These are phyloP conservation scores for Urocitellus parryii DNA, from an alignment of 2,113 vertebrate species.

Conservation along the genomic window DNA sequence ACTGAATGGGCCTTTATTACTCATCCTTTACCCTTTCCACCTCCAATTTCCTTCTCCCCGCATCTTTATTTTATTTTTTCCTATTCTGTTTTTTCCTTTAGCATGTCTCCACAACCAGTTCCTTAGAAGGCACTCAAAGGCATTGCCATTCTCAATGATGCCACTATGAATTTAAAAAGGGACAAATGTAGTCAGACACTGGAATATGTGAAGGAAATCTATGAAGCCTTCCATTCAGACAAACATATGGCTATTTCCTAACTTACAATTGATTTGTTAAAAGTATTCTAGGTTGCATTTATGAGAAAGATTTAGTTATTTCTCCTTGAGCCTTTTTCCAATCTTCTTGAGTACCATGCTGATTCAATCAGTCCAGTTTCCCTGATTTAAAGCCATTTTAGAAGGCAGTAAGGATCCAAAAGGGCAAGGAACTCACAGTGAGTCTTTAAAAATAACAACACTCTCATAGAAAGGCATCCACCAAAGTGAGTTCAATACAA, in stretches of 20 bases:
- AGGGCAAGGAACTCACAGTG: slow-evolving; percentile 74
- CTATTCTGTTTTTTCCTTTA: slow-evolving; percentile 17
- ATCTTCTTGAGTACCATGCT: slow-evolving; percentile 53
- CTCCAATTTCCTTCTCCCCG: neutral
- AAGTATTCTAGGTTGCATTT: neutral
- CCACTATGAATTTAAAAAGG: neutral
- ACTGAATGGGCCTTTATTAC: neutral
- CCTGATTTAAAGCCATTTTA: slow-evolving; percentile 68
- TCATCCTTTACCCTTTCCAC: neutral
- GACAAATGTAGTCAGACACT: neutral
- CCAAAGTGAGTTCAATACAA: slow-evolving; percentile 88
- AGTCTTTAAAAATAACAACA: slow-evolving; percentile 85
- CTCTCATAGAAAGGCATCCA: slow-evolving; percentile 84
- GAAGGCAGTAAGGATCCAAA: slow-evolving; percentile 72
- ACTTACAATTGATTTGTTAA: neutral
- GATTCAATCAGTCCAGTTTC: neutral
- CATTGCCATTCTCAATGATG: neutral
- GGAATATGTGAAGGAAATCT: slow-evolving; percentile 22
- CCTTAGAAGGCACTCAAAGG: neutral
- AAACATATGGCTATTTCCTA: slow-evolving; percentile 53
- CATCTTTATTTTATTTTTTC: neutral
- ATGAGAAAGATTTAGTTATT: slow-evolving; percentile 52
- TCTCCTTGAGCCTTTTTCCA: slow-evolving; percentile 21
- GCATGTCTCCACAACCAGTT: neutral
- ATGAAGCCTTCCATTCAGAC: neutral